Conservation (phyloP, 1,140 invertebrate genomes). For the Branchinecta lindahli region DNA sequence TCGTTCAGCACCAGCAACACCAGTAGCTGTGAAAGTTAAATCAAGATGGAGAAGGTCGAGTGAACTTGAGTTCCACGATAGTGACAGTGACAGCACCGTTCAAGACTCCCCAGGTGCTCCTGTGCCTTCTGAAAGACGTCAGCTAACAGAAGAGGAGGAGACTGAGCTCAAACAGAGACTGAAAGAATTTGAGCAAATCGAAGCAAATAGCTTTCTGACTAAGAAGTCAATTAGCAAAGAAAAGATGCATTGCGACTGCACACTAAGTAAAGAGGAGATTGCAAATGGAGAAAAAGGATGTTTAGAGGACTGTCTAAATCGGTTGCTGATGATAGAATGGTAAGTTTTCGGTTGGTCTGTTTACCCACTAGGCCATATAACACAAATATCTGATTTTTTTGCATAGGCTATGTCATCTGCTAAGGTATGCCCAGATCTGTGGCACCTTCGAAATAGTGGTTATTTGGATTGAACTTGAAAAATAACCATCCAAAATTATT, state of each 20-base stretch:
- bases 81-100: constrained; percentile 18
- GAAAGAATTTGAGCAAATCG: constrained; percentile 58
- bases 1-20: not conserved
- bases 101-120: constrained; percentile 16
- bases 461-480: no score
- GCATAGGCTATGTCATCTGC: no score
- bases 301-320: constrained; percentile 89
- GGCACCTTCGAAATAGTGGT: no score
- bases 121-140: not conserved
- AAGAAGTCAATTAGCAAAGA: constrained; percentile 65
- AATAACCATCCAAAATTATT: no score
- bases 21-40: constrained; percentile 67
- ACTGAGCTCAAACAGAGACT: constrained; percentile 51
- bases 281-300: constrained; percentile 67
- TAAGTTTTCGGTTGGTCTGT: constrained; percentile 30
- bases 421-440: no score
- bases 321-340: constrained; percentile 96
- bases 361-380: no score
- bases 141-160: constrained; percentile 18
- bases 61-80: constrained; percentile 44
- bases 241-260: constrained; percentile 90
- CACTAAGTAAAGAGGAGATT: constrained; percentile 71
- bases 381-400: no score
- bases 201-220: constrained; percentile 69
- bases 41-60: constrained; percentile 65